These are phyloP conservation scores for Remorina albescens DNA, from an alignment of 2,797 vertebrate genomes.

Conservation along the genomic window DNA sequence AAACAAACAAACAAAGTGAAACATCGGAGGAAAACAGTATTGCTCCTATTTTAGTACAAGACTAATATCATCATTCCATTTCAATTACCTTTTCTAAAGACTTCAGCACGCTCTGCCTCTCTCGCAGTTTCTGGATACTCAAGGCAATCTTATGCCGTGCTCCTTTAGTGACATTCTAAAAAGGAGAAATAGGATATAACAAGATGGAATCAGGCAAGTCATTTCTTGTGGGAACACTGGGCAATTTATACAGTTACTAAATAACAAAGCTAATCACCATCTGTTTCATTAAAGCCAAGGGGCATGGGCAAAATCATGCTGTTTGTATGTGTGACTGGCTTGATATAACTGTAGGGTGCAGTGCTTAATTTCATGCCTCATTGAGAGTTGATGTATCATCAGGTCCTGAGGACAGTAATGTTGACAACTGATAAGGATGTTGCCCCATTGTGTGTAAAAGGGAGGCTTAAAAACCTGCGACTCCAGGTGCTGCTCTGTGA, in stretches of 20 bases:
- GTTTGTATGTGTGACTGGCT: constrained; percentile 64
- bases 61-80: constrained; percentile 13
- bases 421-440: constrained; percentile 59
- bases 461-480: constrained; percentile 87
- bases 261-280: constrained; percentile 78
- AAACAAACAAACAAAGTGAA: too few species aligned
- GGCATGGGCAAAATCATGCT: constrained; percentile 57
- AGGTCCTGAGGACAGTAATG: constrained; percentile 64
- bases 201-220: constrained; percentile 29
- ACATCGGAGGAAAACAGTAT: constrained; percentile 7
- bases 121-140: constrained; percentile 96
- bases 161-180: constrained; percentile 96
- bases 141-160: constrained; percentile 96
- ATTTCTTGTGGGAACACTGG: constrained; percentile 48
- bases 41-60: not conserved
- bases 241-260: constrained; percentile 70
- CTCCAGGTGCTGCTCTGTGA: constrained; percentile 95
- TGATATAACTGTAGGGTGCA: constrained; percentile 71
- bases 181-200: constrained; percentile 34
- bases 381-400: constrained; percentile 77
- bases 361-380: constrained; percentile 81
- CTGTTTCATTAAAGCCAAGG: constrained; percentile 73
- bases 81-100: constrained; percentile 93
- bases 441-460: constrained; percentile 21
- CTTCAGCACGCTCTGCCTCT: constrained; percentile 92